Base-by-base conservation (phyloP, 2,797 vertebrate genomes). In the Cottoperca gobio region DNA sequence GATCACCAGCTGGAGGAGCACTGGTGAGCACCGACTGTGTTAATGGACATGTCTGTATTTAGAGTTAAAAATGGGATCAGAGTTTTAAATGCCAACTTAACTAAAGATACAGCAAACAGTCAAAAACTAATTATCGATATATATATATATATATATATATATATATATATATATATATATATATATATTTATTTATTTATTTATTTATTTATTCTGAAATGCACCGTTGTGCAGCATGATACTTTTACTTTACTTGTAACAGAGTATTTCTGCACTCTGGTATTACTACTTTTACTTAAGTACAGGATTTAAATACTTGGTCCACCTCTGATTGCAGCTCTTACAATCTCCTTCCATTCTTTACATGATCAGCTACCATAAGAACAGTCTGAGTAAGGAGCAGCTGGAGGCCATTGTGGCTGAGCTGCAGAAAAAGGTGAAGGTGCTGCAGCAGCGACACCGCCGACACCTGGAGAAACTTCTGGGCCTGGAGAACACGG, bases 371-470 rank as follows among this genome's bases (percentile, higher is more conserved):
- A 95, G 94, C 73, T 95, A 96, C 86, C 90, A 95, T 64, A 91
- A 88, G 71, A 93, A 81, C 78, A 92, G 87, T 14, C n/a, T 94
- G 84, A 94, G 91, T 10, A 92, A 93, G 12, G 88, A 93, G 55
- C 93, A 95, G 78, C 89, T 96, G 76, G 93, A 94, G 19, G 85
- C 86, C 0, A 86, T 92, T 0, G 93, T 94, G 33, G 17, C 80
- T 0, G 91, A 91, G 28, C 90, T 96, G 28, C 95, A 96, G 89
- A 93, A 87, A 48, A 95, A 94, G 53, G 95, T 96, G 53, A 93
- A 84, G 35, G 88, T 94, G n/a, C 91, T 96, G 43, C 95, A 96
- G 92, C 92, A 92, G 88, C 81, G 93, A 6, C 95, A 95, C 26
- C 89, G 93, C 11, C 79, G 91, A 13, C 95, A 95, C 83, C 87